A percentile compares a stretch with the other conserved stretches of the same genome.
phyloP scores from a whole-genome alignment of 2,888 invertebrate genomes.

The Pterobdella sp. region DNA sequence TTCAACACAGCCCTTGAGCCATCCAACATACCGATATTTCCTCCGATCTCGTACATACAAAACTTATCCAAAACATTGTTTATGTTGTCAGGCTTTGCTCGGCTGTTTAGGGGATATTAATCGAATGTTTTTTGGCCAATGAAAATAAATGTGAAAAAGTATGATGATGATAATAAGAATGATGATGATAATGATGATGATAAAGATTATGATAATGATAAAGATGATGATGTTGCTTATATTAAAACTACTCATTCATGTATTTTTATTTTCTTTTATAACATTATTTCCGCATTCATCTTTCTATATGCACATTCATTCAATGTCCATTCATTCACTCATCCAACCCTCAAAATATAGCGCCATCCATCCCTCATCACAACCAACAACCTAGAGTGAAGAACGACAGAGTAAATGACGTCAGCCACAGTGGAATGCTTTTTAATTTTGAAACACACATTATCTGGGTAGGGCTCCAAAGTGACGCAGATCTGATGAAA shows the following conservation, averaged over 20 bases:
- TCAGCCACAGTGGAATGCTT: constrained; percentile 9
- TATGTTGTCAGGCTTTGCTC: too few relatives aligned
- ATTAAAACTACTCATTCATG: too few relatives aligned
- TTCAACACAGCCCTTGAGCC: too few relatives aligned
- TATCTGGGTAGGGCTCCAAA: constrained; percentile 5
- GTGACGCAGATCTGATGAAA: constrained; percentile 1
- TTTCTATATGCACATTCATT: background rate
- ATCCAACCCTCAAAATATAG: background rate
- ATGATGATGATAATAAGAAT: too few relatives aligned
- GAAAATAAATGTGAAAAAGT: too few relatives aligned
- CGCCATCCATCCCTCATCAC: background rate
- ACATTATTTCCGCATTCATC: background rate
- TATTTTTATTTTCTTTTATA: background rate
- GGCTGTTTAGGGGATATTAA: too few relatives aligned
- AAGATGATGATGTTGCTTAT: too few relatives aligned
- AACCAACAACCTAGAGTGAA: constrained; percentile 1
- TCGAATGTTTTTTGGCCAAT: too few relatives aligned
- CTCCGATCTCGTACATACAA: constrained; percentile 6
- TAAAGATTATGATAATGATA: too few relatives aligned
- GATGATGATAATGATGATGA: too few relatives aligned
- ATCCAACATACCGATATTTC: constrained; percentile 6
- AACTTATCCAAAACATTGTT: background rate
- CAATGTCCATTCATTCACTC: background rate
- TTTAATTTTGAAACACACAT: background rate
- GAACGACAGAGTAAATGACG: constrained; percentile 1